Conservation (phyloP, 2,888 invertebrate species). For the Phlogophora meticulosa region DNA sequence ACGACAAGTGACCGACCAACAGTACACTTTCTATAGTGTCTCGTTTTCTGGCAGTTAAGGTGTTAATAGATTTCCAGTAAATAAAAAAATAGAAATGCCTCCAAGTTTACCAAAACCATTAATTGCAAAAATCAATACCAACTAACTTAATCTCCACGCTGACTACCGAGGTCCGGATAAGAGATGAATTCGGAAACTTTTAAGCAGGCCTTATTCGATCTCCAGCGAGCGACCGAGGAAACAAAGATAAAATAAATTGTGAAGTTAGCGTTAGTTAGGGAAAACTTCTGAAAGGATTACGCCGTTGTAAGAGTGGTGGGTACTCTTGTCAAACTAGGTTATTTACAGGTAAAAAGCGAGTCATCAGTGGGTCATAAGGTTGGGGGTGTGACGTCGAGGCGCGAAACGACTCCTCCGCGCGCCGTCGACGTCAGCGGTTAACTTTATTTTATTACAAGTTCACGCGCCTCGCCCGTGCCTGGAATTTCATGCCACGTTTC, state of each 20-base stretch:
- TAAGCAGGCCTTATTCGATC: slow-evolving; percentile 64
- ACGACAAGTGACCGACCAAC: too few species aligned
- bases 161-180: slow-evolving; percentile 44
- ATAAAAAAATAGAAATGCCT: slow-evolving; percentile 1
- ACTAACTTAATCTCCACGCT: slow-evolving; percentile 55
- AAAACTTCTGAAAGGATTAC: slow-evolving; percentile 66
- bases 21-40: too few species aligned
- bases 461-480: slow-evolving; percentile 76
- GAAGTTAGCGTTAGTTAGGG: slow-evolving; percentile 63
- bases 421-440: slow-evolving; percentile 70
- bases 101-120: slow-evolving; percentile 25
- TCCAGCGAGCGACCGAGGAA: slow-evolving; percentile 54
- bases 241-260: slow-evolving; percentile 69
- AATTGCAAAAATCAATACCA: slow-evolving; percentile 53
- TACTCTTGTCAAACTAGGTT: slow-evolving; percentile 54
- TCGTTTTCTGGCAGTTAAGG: too few species aligned
- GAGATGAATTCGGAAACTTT: slow-evolving; percentile 66
- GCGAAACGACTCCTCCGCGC: slow-evolving; percentile 63
- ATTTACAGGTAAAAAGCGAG: slow-evolving; percentile 57
- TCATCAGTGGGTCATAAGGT: slow-evolving; percentile 54
- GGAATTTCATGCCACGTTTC: slow-evolving; percentile 79
- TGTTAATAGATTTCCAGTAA: slow-evolving; percentile 3
- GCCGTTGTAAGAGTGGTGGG: slow-evolving; percentile 40
- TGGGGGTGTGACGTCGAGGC: slow-evolving; percentile 17
- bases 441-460: slow-evolving; percentile 83